Percentiles rank a stretch among this genome's conserved stretches.
phyloP scores from a whole-genome alignment of 1,140 invertebrate genomes.

The Ips typographus region DNA sequence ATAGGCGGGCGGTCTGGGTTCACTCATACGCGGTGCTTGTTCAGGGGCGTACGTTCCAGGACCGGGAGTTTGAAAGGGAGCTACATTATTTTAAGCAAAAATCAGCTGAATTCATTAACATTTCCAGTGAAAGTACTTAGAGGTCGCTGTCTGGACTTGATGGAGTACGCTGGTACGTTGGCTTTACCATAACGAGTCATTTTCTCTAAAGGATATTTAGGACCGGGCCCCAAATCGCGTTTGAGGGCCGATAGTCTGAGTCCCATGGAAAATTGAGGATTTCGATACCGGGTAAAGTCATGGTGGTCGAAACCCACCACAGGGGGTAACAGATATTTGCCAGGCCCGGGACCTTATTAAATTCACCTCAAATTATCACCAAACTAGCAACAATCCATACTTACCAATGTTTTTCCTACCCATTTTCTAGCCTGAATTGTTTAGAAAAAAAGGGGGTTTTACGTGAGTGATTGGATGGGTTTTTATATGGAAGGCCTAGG shows the following conservation, averaged over 20 bases:
- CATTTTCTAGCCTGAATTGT: constrained; percentile 10
- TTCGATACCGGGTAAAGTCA: constrained; percentile 58
- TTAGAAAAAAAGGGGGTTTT: constrained; percentile 15
- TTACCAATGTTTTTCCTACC: constrained; percentile 23
- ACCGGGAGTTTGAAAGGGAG: constrained; percentile 53
- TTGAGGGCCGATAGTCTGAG: constrained; percentile 37
- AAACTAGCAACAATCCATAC: not conserved
- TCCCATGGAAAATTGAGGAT: constrained; percentile 63
- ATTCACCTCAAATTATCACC: not conserved
- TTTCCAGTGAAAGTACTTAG: constrained; percentile 31
- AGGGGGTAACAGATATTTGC: constrained; percentile 60
- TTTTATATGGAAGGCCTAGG: constrained; percentile 9
- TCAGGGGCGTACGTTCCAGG: constrained; percentile 60
- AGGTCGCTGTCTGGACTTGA: constrained; percentile 40
- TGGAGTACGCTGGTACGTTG: constrained; percentile 53
- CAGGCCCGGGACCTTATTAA: constrained; percentile 61
- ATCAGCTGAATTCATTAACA: not conserved
- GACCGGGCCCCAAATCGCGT: constrained; percentile 54
- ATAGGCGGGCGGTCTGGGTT: constrained; percentile 56
- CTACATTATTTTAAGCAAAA: constrained; percentile 37
- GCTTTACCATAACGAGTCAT: constrained; percentile 53
- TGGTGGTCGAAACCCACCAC: constrained; percentile 60
- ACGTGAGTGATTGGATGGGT: not conserved
- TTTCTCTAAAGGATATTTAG: constrained; percentile 55
- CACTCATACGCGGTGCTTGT: constrained; percentile 53